Evolutionary conservation across 2,797 vertebrate species (phyloP).

Genomic region (Anniella stebbinsi): DNA sequence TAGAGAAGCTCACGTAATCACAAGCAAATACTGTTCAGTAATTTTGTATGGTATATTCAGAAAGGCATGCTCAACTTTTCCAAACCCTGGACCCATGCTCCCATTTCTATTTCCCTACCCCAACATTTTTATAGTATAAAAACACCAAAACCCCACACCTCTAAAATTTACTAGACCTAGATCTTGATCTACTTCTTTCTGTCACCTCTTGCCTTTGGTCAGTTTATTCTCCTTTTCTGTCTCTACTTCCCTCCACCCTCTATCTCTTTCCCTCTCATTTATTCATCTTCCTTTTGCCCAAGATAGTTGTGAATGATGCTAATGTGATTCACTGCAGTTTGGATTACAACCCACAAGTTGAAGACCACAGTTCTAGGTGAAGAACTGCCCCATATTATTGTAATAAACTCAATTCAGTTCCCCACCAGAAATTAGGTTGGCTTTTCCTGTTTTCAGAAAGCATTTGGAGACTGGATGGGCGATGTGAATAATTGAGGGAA

Average conservation of each 20-base stretch:
- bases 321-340: not conserved
- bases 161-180: not conserved
- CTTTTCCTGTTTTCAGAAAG: slow-evolving; percentile 64
- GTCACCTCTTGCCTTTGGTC: not conserved
- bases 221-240: too few relatives aligned
- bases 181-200: too few relatives aligned
- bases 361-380: not conserved
- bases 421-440: slow-evolving; percentile 54
- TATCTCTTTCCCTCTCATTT: not conserved
- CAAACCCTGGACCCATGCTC: not conserved
- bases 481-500: slow-evolving; percentile 66
- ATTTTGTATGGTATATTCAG: not conserved
- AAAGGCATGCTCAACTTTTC: not conserved
- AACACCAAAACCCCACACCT: too few relatives aligned
- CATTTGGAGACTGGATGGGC: slow-evolving; percentile 61
- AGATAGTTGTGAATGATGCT: not conserved
- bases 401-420: slow-evolving; percentile 50
- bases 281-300: too few relatives aligned
- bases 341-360: not conserved
- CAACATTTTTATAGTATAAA: too few relatives aligned
- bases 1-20: not conserved
- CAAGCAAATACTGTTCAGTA: not conserved
- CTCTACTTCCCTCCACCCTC: not conserved
- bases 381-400: not conserved
- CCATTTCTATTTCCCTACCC: too few relatives aligned